phyloP scores from a whole-genome alignment of 1,140 invertebrate genomes.

The Danaus plexippus region DNA sequence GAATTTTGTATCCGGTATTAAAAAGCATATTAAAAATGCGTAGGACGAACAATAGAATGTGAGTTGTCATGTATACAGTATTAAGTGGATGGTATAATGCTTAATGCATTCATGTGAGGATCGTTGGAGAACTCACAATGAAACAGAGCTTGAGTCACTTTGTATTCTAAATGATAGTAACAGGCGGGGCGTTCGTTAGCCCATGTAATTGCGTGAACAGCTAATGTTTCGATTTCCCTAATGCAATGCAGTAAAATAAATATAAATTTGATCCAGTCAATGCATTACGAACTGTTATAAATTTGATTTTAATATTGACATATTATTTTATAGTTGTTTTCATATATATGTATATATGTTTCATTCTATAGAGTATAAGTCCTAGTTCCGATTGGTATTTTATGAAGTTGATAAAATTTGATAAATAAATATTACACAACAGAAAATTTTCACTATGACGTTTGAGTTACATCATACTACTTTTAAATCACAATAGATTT shows the following conservation, averaged over 20 bases:
- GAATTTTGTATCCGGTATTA: slow-evolving; percentile 6
- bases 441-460: no score
- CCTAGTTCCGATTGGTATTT: no score
- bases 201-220: slow-evolving; percentile 34
- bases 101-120: slow-evolving; percentile 30
- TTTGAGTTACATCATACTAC: no score
- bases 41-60: slow-evolving; percentile 36
- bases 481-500: no score
- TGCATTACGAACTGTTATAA: no score
- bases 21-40: slow-evolving; percentile 22
- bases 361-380: no score
- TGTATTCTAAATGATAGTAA: slow-evolving; percentile 44
- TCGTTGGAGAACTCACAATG: slow-evolving; percentile 34
- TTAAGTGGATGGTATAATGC: slow-evolving; percentile 22
- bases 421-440: no score
- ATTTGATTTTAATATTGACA: no score
- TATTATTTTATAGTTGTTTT: no score
- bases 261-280: background rate
- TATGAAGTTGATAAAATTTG: no score
- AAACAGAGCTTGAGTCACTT: slow-evolving; percentile 38
- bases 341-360: no score
- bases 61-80: slow-evolving; percentile 32
- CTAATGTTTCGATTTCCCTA: slow-evolving; percentile 32
- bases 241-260: slow-evolving; percentile 19
- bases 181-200: slow-evolving; percentile 42